These are phyloP conservation scores for Mirza zaza DNA, from an alignment of 2,113 vertebrate genomes.

Conservation along the genomic window DNA sequence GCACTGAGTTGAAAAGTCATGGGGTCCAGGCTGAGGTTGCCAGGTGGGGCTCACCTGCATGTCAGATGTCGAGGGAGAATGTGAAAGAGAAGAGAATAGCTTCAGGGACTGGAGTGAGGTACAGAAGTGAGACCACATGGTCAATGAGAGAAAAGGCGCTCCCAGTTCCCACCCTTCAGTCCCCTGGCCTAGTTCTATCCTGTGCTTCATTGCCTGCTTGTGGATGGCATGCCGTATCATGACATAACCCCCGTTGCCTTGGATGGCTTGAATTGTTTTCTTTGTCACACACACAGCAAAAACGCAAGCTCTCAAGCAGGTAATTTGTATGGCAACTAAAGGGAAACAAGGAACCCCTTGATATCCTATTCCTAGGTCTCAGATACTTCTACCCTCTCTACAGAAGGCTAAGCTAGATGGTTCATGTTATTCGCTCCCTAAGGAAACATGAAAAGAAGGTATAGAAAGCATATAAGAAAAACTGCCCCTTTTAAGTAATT, in stretches of 20 bases:
- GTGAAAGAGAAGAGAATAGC: background rate
- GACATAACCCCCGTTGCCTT: background rate
- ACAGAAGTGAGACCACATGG: background rate
- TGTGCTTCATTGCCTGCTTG: background rate
- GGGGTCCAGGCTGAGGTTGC: background rate
- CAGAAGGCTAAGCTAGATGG: background rate
- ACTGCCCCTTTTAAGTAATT: background rate
- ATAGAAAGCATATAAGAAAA: background rate
- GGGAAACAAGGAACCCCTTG: background rate
- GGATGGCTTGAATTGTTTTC: background rate
- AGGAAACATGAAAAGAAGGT: background rate
- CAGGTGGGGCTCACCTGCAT: background rate
- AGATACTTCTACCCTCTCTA: background rate
- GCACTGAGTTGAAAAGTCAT: background rate
- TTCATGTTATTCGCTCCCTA: background rate
- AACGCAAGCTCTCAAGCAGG: background rate
- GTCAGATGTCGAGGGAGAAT: background rate
- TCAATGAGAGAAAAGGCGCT: background rate
- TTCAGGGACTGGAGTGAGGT: background rate
- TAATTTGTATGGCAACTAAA: background rate
- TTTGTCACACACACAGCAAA: background rate
- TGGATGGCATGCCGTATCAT: background rate
- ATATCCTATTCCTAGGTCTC: background rate
- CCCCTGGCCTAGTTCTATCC: background rate
- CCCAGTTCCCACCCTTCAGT: accelerated